Percentiles rank a stretch among this genome's conserved stretches.
Evolutionary conservation across 1,140 invertebrate species (phyloP).

Genomic region (Phocides pigmalion): DNA sequence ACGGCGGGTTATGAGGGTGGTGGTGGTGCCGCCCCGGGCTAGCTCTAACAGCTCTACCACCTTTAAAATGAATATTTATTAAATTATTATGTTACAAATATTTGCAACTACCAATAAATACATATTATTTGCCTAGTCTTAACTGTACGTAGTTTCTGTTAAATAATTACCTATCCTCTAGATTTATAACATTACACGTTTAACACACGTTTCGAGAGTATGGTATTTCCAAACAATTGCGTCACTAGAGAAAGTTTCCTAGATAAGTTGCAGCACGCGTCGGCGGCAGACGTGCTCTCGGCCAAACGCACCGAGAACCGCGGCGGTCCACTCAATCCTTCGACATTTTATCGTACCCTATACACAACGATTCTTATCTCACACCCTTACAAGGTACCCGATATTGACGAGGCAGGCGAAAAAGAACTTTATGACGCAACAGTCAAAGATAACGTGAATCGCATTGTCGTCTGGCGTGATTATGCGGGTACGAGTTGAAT

Average conservation of each 20-base stretch:
- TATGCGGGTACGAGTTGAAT: conserved; percentile 24
- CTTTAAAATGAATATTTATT: too few species aligned
- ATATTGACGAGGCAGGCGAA: neutral
- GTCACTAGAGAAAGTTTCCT: neutral
- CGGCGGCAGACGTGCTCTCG: conserved; percentile 10
- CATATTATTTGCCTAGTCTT: too few species aligned
- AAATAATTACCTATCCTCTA: neutral
- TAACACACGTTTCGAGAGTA: neutral
- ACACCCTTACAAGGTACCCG: neutral
- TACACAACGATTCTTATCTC: conserved; percentile 18
- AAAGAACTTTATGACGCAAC: neutral
- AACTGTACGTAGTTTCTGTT: neutral
- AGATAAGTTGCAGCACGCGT: conserved; percentile 7
- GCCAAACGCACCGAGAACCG: conserved; percentile 1
- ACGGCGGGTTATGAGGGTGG: too few species aligned
- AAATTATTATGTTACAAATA: too few species aligned
- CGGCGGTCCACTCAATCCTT: conserved; percentile 4
- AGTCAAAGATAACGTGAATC: neutral
- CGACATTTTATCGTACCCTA: conserved; percentile 26
- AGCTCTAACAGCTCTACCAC: too few species aligned
- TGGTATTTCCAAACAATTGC: conserved; percentile 2
- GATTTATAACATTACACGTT: neutral
- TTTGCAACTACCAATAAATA: neutral
- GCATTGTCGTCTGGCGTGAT: conserved; percentile 9
- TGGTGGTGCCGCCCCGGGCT: too few species aligned